Percentiles rank a stretch among this genome's conserved stretches.
Evolutionary conservation across 2,888 invertebrate genomes (phyloP).

Genomic region (Allophyes oxyacanthae): DNA sequence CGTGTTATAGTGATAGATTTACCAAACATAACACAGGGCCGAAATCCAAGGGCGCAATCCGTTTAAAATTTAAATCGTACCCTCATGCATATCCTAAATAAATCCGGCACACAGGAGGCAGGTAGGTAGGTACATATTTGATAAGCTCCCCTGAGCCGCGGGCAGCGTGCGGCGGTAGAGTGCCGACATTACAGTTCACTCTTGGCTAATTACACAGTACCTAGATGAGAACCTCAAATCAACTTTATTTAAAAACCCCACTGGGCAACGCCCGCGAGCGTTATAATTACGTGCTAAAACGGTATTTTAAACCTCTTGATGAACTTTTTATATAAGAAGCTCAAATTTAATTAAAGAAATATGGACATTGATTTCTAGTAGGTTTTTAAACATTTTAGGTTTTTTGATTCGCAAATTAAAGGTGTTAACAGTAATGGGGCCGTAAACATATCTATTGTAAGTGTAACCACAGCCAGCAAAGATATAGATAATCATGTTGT

Average conservation of each 20-base stretch:
- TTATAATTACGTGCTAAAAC: conserved; percentile 44
- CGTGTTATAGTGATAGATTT: conserved; percentile 84
- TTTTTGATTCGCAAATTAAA: not conserved
- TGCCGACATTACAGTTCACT: conserved; percentile 71
- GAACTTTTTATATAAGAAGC: conserved; percentile 8
- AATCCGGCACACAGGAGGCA: conserved; percentile 84
- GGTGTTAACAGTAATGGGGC: too few species aligned
- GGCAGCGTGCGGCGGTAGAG: conserved; percentile 65
- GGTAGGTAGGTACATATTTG: conserved; percentile 88
- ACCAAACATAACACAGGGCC: conserved; percentile 82
- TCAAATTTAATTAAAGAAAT: not conserved
- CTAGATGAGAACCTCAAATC: conserved; percentile 76
- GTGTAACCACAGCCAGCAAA: too few species aligned
- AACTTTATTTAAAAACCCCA: conserved; percentile 71
- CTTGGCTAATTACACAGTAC: conserved; percentile 82
- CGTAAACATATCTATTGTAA: too few species aligned
- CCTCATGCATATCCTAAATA: conserved; percentile 90
- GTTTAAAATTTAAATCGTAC: conserved; percentile 89
- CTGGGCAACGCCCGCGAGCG: conserved; percentile 58
- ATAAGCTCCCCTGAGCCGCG: conserved; percentile 81
- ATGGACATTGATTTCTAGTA: not conserved
- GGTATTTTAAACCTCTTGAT: conserved; percentile 34
- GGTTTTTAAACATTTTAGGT: not conserved
- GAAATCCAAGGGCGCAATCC: conserved; percentile 88
- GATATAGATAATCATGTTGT: too few species aligned